phyloP scores from a whole-genome alignment of 2,113 vertebrate species.

The Nerophis lumbriciformis region DNA sequence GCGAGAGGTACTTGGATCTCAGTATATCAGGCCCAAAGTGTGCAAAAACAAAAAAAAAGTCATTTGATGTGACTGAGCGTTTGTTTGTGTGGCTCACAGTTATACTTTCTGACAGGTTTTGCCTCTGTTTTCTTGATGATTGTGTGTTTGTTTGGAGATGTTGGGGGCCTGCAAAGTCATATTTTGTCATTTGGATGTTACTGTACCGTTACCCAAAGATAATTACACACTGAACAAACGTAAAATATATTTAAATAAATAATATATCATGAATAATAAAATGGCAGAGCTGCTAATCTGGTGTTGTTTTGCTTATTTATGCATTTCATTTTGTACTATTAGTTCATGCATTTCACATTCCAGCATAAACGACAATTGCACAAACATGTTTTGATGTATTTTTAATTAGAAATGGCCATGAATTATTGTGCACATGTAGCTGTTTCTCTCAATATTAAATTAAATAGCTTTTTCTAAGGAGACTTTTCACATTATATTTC shows the following conservation, averaged over 20 bases:
- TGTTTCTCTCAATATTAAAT: too few relatives aligned
- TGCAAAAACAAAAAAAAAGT: background rate
- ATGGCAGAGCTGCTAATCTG: background rate
- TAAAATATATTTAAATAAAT: background rate
- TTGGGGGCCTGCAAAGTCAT: background rate
- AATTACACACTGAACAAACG: background rate
- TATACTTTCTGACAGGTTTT: conserved; percentile 12
- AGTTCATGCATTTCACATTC: background rate
- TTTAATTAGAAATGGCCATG: background rate
- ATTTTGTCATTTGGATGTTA: conserved; percentile 34
- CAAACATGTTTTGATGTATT: conserved; percentile 30
- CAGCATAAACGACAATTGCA: conserved; percentile 13
- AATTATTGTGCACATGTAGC: conserved; percentile 2
- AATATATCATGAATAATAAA: background rate
- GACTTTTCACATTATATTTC: conserved; percentile 8
- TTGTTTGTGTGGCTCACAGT: too few relatives aligned
- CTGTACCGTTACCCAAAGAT: background rate
- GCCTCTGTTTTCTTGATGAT: conserved; percentile 3
- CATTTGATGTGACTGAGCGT: too few relatives aligned
- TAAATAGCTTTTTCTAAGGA: conserved; percentile 21
- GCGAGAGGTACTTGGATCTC: too few relatives aligned
- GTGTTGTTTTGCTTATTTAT: background rate
- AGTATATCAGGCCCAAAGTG: too few relatives aligned
- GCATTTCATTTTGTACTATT: background rate
- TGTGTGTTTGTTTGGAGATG: background rate